Conservation (phyloP, 2,888 invertebrate species). For the Sympetrum striolatum region DNA sequence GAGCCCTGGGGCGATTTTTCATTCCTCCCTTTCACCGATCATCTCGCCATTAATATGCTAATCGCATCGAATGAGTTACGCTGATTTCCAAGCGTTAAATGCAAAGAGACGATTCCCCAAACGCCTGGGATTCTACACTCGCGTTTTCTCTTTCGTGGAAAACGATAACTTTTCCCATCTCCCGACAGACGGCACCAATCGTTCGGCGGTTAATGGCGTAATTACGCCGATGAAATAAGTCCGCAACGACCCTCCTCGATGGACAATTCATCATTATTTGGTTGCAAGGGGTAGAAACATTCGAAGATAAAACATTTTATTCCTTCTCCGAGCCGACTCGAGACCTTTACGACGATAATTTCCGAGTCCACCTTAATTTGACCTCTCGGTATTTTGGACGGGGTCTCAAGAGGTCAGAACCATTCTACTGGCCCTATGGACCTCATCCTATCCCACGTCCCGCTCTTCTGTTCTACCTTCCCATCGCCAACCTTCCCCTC, state of each 20-base stretch:
- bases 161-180: not conserved
- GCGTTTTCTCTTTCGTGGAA: not conserved
- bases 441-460: not conserved
- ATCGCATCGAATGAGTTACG: not conserved
- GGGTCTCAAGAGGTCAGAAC: constrained; percentile 28
- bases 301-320: not conserved
- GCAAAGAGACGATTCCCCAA: not conserved
- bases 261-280: not conserved
- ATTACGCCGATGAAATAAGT: not conserved
- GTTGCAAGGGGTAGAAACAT: not conserved
- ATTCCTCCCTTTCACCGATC: not conserved
- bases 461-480: constrained; percentile 46
- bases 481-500: constrained; percentile 47
- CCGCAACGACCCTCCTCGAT: not conserved
- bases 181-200: not conserved
- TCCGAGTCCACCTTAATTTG: constrained; percentile 30
- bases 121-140: not conserved
- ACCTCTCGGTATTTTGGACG: constrained; percentile 42
- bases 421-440: constrained; percentile 26
- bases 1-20: not conserved
- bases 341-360: constrained; percentile 36
- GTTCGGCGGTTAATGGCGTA: not conserved
- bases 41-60: not conserved
- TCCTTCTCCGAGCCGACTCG: not conserved
- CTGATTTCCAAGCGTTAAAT: not conserved